Conservation (phyloP, 2,113 vertebrate genomes). For the Indicator maculatus region DNA sequence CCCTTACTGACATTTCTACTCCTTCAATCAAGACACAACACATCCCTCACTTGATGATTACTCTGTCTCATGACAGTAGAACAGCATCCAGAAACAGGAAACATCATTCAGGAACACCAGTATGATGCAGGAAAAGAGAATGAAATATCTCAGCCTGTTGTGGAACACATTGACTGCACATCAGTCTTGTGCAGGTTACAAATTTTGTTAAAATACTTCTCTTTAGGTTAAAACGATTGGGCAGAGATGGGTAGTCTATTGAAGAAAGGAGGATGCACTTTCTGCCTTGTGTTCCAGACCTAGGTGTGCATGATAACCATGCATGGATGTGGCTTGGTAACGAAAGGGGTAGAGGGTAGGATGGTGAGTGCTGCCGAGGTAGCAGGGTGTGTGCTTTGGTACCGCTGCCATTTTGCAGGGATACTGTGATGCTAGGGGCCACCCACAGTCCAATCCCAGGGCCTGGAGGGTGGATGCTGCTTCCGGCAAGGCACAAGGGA, state of each 20-base stretch:
- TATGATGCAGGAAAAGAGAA: neutral
- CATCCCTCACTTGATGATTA: neutral
- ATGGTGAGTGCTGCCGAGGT: no score
- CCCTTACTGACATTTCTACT: neutral
- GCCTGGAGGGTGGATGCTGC: rapidly evolving
- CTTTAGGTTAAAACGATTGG: neutral
- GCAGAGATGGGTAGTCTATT: neutral
- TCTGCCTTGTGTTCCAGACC: rapidly evolving
- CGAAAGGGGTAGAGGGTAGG: rapidly evolving
- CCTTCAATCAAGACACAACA: neutral
- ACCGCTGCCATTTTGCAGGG: no score
- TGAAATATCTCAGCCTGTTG: rapidly evolving
- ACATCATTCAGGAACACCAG: neutral
- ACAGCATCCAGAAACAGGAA: neutral
- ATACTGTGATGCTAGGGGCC: no score
- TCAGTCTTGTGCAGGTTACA: no score
- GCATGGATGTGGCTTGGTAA: rapidly evolving
- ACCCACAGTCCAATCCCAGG: rapidly evolving
- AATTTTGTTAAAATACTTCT: neutral
- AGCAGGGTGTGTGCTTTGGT: no score
- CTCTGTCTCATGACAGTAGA: neutral
- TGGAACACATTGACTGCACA: neutral
- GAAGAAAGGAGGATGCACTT: neutral
- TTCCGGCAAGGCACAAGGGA: rapidly evolving
- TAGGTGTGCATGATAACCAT: rapidly evolving